Evolutionary conservation across 2,113 vertebrate genomes (phyloP).

Genomic region (Tetrao urogallus): DNA sequence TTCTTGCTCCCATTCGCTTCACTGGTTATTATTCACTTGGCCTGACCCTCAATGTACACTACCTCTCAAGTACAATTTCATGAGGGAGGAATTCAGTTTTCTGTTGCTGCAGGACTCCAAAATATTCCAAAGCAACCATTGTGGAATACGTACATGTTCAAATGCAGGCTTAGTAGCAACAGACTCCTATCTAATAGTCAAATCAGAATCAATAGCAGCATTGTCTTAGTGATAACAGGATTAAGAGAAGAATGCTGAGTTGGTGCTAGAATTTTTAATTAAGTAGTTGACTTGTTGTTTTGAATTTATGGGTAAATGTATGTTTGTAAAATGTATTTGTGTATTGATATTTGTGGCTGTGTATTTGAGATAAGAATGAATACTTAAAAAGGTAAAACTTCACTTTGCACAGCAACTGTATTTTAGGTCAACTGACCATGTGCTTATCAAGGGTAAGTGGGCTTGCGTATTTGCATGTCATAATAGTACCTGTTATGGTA

Average conservation of each 20-base stretch:
- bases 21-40: background rate
- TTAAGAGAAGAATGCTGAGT: background rate
- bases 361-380: background rate
- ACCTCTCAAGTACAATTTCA: background rate
- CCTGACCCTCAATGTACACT: background rate
- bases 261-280: background rate
- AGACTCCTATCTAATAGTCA: background rate
- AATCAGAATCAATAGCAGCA: background rate
- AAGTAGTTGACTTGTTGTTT: background rate
- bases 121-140: background rate
- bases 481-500: background rate
- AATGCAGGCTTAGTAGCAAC: background rate
- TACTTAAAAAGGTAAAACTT: background rate
- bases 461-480: background rate
- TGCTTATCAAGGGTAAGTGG: background rate
- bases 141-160: fast-evolving
- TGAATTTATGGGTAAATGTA: background rate
- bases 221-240: background rate
- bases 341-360: background rate
- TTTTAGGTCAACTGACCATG: background rate
- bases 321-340: too few relatives aligned
- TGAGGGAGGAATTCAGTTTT: background rate
- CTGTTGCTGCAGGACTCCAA: background rate
- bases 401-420: background rate
- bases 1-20: background rate